Conservation (phyloP, 2,888 invertebrate genomes). For the Coenonympha glycerion region DNA sequence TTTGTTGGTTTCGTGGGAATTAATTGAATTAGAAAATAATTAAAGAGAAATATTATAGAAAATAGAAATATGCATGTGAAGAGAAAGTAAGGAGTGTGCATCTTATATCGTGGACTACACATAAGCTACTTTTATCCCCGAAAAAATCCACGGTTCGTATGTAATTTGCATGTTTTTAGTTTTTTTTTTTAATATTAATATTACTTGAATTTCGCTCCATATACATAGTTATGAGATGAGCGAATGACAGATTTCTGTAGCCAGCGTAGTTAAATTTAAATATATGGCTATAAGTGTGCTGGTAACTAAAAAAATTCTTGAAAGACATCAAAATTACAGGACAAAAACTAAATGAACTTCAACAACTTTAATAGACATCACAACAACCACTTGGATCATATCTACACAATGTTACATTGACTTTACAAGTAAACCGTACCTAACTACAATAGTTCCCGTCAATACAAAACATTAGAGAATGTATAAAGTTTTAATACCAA, state of each 20-base stretch:
- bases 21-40: slow-evolving; percentile 10
- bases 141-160: too few relatives aligned
- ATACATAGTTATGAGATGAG: too few relatives aligned
- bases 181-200: too few relatives aligned
- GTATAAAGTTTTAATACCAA: slow-evolving; percentile 41
- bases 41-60: too few relatives aligned
- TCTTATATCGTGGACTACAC: too few relatives aligned
- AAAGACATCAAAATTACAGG: slow-evolving; percentile 1
- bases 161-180: too few relatives aligned
- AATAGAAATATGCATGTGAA: background rate
- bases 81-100: background rate
- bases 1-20: slow-evolving; percentile 18
- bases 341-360: slow-evolving; percentile 35
- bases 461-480: slow-evolving; percentile 42
- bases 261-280: too few relatives aligned
- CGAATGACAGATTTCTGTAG: too few relatives aligned
- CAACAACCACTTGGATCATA: slow-evolving; percentile 74
- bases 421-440: slow-evolving; percentile 10
- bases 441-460: slow-evolving; percentile 18
- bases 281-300: too few relatives aligned
- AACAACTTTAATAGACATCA: slow-evolving; percentile 75
- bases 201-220: too few relatives aligned
- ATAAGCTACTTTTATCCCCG: too few relatives aligned
- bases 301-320: too few relatives aligned
- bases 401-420: slow-evolving; percentile 37